phyloP scores from a whole-genome alignment of 2,888 invertebrate species.

The Polydrusus tereticollis region DNA sequence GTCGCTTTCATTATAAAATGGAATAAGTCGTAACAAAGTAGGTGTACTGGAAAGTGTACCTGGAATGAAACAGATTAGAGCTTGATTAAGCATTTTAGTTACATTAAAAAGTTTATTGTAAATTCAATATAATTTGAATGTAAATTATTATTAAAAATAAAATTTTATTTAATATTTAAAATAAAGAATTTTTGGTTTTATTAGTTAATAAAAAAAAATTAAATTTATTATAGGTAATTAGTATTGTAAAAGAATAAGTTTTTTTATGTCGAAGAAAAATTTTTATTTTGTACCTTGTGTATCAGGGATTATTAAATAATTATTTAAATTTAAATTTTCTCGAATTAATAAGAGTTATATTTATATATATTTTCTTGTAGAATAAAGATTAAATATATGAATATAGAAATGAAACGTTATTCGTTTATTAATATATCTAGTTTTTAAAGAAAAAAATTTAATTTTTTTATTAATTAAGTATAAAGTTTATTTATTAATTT shows the following conservation, averaged over 20 bases:
- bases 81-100: conserved; percentile 76
- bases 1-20: conserved; percentile 78
- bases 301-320: no score
- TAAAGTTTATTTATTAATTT: conserved; percentile 68
- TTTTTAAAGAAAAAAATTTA: conserved; percentile 65
- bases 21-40: no score
- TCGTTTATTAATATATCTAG: conserved; percentile 78
- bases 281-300: no score
- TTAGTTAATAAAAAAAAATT: conserved; percentile 67
- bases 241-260: conserved; percentile 72
- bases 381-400: conserved; percentile 74
- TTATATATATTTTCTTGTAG: conserved; percentile 78
- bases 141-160: conserved; percentile 65
- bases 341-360: no score
- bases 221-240: conserved; percentile 70
- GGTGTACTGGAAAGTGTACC: conserved; percentile 81
- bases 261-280: conserved; percentile 69
- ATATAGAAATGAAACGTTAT: conserved; percentile 75
- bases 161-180: conserved; percentile 10
- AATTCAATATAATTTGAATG: conserved; percentile 60
- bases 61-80: conserved; percentile 76
- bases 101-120: no score
- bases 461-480: conserved; percentile 48
- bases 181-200: conserved; percentile 45
- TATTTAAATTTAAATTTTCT: no score